Evolutionary conservation across 2,888 invertebrate genomes (phyloP).

Genomic region (Creontiades dilutus): DNA sequence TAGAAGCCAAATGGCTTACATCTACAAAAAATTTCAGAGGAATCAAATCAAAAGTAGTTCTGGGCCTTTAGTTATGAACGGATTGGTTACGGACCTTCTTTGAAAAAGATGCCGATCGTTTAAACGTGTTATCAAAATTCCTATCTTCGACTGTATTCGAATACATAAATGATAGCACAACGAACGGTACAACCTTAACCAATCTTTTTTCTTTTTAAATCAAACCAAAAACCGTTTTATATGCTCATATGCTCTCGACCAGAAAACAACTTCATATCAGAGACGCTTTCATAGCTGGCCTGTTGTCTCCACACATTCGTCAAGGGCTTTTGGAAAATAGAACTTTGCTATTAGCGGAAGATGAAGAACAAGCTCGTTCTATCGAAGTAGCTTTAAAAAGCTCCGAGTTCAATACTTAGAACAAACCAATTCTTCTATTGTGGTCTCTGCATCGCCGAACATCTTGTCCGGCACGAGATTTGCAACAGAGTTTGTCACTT

Average conservation of each 20-base stretch:
- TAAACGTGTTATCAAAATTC: neutral
- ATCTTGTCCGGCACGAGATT: slow-evolving; percentile 25
- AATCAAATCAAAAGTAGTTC: no score
- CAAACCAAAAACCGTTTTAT: neutral
- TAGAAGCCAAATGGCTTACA: no score
- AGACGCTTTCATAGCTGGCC: slow-evolving; percentile 3
- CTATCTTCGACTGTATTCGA: no score
- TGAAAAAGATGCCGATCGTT: neutral
- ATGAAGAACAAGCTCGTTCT: slow-evolving; percentile 11
- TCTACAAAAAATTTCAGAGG: no score
- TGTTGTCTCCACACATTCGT: slow-evolving; percentile 21
- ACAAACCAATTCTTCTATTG: slow-evolving; percentile 14
- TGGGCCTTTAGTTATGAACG: no score
- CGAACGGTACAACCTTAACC: neutral
- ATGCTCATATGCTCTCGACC: neutral
- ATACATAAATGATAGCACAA: slow-evolving; percentile 23
- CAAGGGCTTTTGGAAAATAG: slow-evolving; percentile 15
- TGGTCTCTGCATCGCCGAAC: neutral
- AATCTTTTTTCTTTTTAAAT: neutral
- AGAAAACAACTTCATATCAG: slow-evolving; percentile 42
- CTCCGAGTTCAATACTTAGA: neutral
- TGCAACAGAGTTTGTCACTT: slow-evolving; percentile 15
- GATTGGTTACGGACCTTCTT: slow-evolving; percentile 23
- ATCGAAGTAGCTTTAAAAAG: slow-evolving; percentile 4
- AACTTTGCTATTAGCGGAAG: neutral